Conservation (phyloP, 2,888 invertebrate genomes). For the Carterocephalus palaemon region DNA sequence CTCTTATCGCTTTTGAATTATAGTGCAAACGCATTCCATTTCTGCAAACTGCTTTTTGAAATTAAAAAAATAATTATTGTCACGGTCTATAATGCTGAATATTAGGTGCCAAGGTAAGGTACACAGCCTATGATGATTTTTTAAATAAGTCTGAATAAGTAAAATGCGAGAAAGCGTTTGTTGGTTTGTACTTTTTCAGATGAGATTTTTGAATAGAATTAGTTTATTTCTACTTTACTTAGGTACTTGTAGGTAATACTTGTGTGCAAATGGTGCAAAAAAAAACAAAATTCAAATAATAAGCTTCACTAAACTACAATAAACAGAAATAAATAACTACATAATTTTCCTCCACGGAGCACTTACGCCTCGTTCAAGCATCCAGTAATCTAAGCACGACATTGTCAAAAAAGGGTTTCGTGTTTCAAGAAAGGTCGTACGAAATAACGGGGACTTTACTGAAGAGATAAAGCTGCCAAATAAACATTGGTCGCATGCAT, state of each 20-base stretch:
- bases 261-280: too few relatives aligned
- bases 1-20: constrained; percentile 41
- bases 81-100: too few relatives aligned
- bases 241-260: too few relatives aligned
- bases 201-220: too few relatives aligned
- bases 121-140: too few relatives aligned
- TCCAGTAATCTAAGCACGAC: constrained; percentile 20
- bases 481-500: constrained; percentile 31
- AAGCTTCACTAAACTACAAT: not conserved
- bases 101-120: too few relatives aligned
- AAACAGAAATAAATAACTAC: not conserved
- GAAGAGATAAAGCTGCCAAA: constrained; percentile 27
- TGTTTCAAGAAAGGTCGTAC: constrained; percentile 24
- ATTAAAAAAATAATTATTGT: too few relatives aligned
- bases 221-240: too few relatives aligned
- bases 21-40: constrained; percentile 17
- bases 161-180: too few relatives aligned
- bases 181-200: too few relatives aligned
- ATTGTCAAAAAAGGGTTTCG: constrained; percentile 23
- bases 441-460: constrained; percentile 24
- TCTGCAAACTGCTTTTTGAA: too few relatives aligned
- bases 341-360: constrained; percentile 8
- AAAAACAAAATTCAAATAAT: not conserved
- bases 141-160: too few relatives aligned
- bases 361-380: constrained; percentile 12